Evolutionary conservation across 2,797 vertebrate species (phyloP), one percentile per base, ranked within the genome.

Genomic region (Tauraco hartlaubi): DNA sequence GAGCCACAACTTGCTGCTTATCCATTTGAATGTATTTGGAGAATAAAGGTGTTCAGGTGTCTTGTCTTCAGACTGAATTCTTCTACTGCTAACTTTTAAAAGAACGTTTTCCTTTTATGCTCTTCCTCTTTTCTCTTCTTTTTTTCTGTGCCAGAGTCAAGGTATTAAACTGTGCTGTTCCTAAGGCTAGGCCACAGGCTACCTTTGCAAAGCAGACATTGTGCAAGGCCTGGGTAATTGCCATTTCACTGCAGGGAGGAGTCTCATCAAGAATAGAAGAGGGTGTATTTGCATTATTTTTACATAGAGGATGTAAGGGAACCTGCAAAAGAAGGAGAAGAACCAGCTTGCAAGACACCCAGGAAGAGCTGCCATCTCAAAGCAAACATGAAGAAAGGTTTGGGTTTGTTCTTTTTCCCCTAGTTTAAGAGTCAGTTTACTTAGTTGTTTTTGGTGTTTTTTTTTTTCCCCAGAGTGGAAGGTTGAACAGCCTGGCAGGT

Each of bases 171-270:
- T 81, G 73, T 59, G 55, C 46, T 91, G 10, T 84, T 88, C 89
- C 85, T 83, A 84, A 88, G 73, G 95, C 58, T 69, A 81, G 68
- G 52, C 92, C 52, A 94, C n/a, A 31, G 95, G 96, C 91, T 91
- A 92, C 79, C 85, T 94, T 96, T 96, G 92, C 85, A 92, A 91
- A 73, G 73, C 83, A 96, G 91, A 89, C 75, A 37, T 96, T 96
- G 90, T 92, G 92, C 81, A 97, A 94, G 64, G 58, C 64, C n/a
- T 95, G 94, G 85, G 72, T 74, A 85, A 83, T 58, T 92, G 82
- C 91, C 89, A 93, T 94, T 96, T 94, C 87, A 91, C 86, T 94
- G 61, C 75, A 88, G 78, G 85, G 78, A 85, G 84, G 61, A 92
- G 89, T 83, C 91, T 71, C 91, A 90, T 94, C 75, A 75, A 46